Base-by-base conservation (phyloP, 1,140 invertebrate genomes). In the Antheraea mylitta region DNA sequence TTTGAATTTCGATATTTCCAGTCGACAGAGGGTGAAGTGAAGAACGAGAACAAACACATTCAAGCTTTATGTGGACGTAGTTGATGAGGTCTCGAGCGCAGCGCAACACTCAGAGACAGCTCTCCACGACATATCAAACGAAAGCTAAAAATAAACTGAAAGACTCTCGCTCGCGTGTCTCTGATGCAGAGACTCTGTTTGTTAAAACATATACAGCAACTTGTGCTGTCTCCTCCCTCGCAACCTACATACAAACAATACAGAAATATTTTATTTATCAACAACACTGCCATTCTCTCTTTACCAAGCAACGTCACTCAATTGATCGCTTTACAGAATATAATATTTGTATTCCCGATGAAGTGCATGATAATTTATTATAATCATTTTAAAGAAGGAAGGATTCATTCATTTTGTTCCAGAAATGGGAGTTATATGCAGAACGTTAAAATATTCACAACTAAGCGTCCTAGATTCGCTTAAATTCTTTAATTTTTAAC, bases 131-230 rank as follows among this genome's bases (percentile, higher is more conserved):
- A 53, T 53, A 53, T 53, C 45, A 53, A 53, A 53, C 45, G 45
- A 53, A 53, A 7, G 45, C 45, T 53, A 53, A 53, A 53, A 53
- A 53, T 53, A 53, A 53, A 53, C 45, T 53, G 45, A 53, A 53
- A 53, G 45, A 53, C 11, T 16, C 13, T 53, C 45, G 45, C 13
- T 53, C 45, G 10, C 45, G 45, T 53, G 7, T 0, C 45, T n/a
- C 45, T 16, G 1, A 53, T 1, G 6, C 45, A 1, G 13, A 16
- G 11, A 53, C 10, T 1, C 45, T 16, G 45, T 53, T 53, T 53
- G 45, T 48, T 48, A 48, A 48, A 48, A 48, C 45, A 10, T n/a
- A n/a, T n/a, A n/a, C n/a, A n/a, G n/a, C n/a, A n/a, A n/a, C n/a
- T n/a, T n/a, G 45, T 53, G 5, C 45, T 13, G 11, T 42, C 38